Evolutionary conservation across 2,888 invertebrate species (phyloP).

Genomic region (Sesia bembeciformis): DNA sequence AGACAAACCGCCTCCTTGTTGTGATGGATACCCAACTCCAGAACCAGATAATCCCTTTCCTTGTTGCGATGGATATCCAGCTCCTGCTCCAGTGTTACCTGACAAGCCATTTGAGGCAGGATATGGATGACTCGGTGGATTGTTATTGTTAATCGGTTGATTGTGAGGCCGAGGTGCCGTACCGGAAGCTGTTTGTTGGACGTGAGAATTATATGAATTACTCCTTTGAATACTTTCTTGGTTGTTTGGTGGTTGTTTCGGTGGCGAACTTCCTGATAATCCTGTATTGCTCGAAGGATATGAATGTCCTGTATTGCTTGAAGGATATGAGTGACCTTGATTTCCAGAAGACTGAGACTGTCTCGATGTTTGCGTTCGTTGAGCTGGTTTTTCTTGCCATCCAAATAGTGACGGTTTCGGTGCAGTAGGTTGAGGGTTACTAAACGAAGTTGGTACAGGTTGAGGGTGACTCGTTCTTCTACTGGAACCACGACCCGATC

Average conservation of each 20-base stretch:
- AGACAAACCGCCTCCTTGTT: conserved; percentile 25
- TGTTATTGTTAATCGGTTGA: conserved; percentile 16
- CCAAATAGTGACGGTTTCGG: conserved; percentile 44
- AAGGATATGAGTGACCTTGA: conserved; percentile 18
- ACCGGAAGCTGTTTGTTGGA: conserved; percentile 27
- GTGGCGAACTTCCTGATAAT: conserved; percentile 21
- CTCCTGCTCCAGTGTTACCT: conserved; percentile 7
- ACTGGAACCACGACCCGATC: conserved; percentile 40
- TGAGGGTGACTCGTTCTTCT: conserved; percentile 45
- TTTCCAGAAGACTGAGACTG: conserved; percentile 27
- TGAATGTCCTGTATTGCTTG: conserved; percentile 17
- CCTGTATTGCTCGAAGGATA: conserved; percentile 31
- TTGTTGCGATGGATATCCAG: conserved; percentile 24
- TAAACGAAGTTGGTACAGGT: conserved; percentile 55
- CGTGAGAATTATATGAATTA: conserved; percentile 41
- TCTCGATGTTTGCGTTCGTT: conserved; percentile 31
- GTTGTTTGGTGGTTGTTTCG: conserved; percentile 7
- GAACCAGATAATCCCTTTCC: conserved; percentile 17
- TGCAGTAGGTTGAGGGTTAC: conserved; percentile 41
- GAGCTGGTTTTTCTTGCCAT: conserved; percentile 56
- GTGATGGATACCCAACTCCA: conserved; percentile 6
- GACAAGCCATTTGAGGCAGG: conserved; percentile 20
- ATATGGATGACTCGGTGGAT: conserved; percentile 35
- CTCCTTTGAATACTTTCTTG: conserved; percentile 23
- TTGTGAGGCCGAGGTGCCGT: conserved; percentile 24